Percentiles rank a stretch among this genome's conserved stretches.
These are phyloP conservation scores for Suricata suricatta DNA, from an alignment of 2,113 vertebrate species.

Conservation along the genomic window DNA sequence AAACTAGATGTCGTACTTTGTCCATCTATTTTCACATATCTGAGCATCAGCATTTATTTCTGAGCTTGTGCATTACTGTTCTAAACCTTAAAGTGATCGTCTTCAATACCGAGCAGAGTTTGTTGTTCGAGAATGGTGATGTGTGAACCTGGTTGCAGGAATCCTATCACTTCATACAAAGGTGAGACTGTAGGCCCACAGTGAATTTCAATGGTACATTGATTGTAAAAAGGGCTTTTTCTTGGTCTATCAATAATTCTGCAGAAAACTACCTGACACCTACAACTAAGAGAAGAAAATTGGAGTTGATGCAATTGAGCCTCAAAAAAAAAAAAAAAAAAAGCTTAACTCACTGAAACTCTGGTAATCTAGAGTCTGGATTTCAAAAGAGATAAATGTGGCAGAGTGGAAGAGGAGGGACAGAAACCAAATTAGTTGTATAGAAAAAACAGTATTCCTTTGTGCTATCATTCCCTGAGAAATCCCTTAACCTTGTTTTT, in stretches of 20 bases:
- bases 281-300: neutral
- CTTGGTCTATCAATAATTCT: neutral
- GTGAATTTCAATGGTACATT: neutral
- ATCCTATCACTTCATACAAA: neutral
- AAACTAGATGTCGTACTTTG: neutral
- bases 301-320: neutral
- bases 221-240: neutral
- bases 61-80: neutral
- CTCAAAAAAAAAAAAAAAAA: neutral
- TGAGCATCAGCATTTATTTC: neutral
- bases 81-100: neutral
- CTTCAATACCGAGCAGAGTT: neutral
- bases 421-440: neutral
- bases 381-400: neutral
- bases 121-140: neutral
- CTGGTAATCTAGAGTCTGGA: neutral
- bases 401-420: neutral
- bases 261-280: neutral
- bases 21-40: neutral
- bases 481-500: neutral
- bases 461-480: neutral
- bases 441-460: neutral
- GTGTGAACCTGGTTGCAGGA: neutral
- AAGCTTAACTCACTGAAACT: neutral
- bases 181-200: neutral